phyloP scores from a whole-genome alignment of 2,888 invertebrate genomes.

The Cantharis nigra region DNA sequence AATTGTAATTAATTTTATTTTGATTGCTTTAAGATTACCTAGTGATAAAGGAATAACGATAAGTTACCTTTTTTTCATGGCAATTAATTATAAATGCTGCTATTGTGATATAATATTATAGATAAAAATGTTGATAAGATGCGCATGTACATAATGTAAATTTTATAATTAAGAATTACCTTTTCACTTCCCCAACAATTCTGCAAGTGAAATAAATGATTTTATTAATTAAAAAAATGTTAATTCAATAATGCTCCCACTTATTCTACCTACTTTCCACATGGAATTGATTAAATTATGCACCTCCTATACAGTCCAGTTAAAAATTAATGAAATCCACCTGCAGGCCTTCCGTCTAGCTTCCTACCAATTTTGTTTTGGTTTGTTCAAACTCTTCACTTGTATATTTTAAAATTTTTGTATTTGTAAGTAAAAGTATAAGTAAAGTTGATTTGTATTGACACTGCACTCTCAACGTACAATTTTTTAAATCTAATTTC shows the following conservation, averaged over 20 bases:
- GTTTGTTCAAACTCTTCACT: no score
- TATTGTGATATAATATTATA: background rate
- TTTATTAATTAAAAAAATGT: background rate
- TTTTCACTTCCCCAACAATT: background rate
- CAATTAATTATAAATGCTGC: conserved; percentile 11
- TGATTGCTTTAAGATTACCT: background rate
- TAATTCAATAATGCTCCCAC: background rate
- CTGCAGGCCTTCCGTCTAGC: background rate
- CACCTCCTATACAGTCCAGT: background rate
- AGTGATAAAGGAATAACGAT: background rate
- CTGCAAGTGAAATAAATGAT: background rate
- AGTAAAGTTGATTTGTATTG: no score
- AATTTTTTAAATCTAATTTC: no score
- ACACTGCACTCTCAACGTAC: no score
- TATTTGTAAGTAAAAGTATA: no score
- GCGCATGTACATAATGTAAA: background rate
- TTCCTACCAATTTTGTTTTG: no score
- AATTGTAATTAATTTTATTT: background rate
- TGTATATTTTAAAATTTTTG: no score
- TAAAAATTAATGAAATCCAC: background rate
- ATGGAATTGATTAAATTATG: background rate
- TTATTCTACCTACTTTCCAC: background rate
- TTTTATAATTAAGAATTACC: background rate
- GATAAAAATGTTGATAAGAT: background rate
- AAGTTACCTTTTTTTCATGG: background rate